A percentile compares a stretch with the other conserved stretches of the same genome.
Conservation (phyloP, 2,888 invertebrate genomes). For the Nebria salina region DNA sequence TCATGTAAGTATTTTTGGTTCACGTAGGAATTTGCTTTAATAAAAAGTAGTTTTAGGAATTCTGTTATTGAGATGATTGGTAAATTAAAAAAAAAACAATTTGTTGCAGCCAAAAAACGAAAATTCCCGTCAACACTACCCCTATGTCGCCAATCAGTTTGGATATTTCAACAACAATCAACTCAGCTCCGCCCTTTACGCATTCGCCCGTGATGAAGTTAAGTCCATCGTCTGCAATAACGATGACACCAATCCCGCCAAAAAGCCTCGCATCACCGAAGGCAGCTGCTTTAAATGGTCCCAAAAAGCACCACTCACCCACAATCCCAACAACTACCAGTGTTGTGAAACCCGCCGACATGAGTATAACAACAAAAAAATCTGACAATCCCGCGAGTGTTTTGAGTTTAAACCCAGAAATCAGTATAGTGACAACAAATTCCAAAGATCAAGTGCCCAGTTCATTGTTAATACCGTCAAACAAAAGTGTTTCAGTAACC, state of each 20-base stretch:
- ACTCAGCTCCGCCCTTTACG: slow-evolving; percentile 18
- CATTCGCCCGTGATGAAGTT: slow-evolving; percentile 35
- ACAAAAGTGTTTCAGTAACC: slow-evolving; percentile 43
- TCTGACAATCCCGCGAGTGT: slow-evolving; percentile 9
- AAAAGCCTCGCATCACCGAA: slow-evolving; percentile 27
- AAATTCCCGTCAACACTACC: slow-evolving; percentile 7
- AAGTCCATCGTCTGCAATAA: slow-evolving; percentile 38
- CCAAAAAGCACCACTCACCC: slow-evolving; percentile 27
- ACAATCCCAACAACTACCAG: neutral
- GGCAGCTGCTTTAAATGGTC: slow-evolving; percentile 15
- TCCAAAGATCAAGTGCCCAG: slow-evolving; percentile 36
- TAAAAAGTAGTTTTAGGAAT: neutral
- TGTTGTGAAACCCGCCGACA: slow-evolving; percentile 22
- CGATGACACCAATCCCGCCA: slow-evolving; percentile 37
- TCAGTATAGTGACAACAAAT: slow-evolving; percentile 30
- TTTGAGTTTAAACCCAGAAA: slow-evolving; percentile 34
- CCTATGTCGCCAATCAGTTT: slow-evolving; percentile 32
- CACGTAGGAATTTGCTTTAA: slow-evolving; percentile 1
- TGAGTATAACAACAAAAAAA: slow-evolving; percentile 33
- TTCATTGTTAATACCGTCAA: slow-evolving; percentile 41
- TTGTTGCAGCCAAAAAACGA: slow-evolving; percentile 9
- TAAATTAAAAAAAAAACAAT: neutral
- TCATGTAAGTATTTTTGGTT: slow-evolving; percentile 46
- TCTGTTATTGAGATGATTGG: neutral
- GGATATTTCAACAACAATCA: slow-evolving; percentile 27